Percentiles rank a stretch among this genome's conserved stretches.
phyloP scores from a whole-genome alignment of 64 coral and sea anemone species.

The Cladopsammia gracilis region DNA sequence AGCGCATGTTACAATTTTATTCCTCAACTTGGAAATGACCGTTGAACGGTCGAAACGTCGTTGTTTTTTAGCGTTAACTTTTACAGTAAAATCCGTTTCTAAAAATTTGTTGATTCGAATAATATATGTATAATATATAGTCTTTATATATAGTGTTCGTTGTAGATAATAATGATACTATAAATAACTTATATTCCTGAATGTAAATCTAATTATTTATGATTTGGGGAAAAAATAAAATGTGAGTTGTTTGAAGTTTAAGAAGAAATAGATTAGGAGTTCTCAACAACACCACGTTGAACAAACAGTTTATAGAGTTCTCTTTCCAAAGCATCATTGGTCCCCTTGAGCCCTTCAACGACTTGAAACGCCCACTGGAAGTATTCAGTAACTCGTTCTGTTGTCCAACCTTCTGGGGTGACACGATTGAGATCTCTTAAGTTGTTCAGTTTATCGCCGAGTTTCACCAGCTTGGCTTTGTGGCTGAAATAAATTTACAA shows the following conservation, averaged over 20 bases:
- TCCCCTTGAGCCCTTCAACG: constrained; percentile 57
- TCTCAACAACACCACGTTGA: background rate
- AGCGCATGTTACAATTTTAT: too few relatives aligned
- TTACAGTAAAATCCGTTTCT: too few relatives aligned
- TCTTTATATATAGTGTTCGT: too few relatives aligned
- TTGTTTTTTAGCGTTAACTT: too few relatives aligned
- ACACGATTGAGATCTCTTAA: constrained; percentile 59
- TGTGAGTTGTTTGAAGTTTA: background rate
- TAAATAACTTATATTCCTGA: too few relatives aligned
- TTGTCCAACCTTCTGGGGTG: constrained; percentile 52
- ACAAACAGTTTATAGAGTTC: constrained; percentile 29
- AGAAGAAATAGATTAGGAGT: background rate
- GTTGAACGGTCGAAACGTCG: too few relatives aligned
- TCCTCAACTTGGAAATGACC: too few relatives aligned
- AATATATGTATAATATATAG: too few relatives aligned
- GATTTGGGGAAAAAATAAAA: too few relatives aligned
- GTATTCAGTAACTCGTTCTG: constrained; percentile 41
- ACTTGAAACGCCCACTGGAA: constrained; percentile 49
- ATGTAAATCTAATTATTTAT: too few relatives aligned
- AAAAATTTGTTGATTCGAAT: too few relatives aligned
- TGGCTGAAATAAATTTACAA: constrained; percentile 3
- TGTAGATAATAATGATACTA: too few relatives aligned
- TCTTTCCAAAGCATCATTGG: constrained; percentile 33
- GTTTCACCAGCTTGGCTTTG: constrained; percentile 69
- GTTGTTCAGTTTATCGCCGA: constrained; percentile 52